Evolutionary conservation across 2,888 invertebrate genomes (phyloP).

Genomic region (Bruchidius siliquastri): DNA sequence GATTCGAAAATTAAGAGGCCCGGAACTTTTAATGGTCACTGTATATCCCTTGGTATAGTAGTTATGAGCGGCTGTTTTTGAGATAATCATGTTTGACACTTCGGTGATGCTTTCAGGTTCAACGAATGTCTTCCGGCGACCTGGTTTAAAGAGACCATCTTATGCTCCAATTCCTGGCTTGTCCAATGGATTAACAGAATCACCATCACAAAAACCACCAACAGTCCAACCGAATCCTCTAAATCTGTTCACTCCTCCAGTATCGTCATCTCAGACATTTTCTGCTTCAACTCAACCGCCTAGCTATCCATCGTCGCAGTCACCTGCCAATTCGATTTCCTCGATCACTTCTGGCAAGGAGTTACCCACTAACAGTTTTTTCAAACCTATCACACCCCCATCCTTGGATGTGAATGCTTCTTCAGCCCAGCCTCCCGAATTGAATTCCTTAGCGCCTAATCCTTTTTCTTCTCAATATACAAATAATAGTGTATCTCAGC

Average conservation of each 20-base stretch:
- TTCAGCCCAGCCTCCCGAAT: not conserved
- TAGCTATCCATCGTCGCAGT: slow-evolving; percentile 11
- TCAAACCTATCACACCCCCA: slow-evolving; percentile 30
- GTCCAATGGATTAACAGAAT: slow-evolving; percentile 19
- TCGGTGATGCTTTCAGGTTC: slow-evolving; percentile 23
- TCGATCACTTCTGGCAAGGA: slow-evolving; percentile 16
- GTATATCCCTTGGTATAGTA: too few relatives aligned
- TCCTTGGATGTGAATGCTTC: slow-evolving; percentile 7
- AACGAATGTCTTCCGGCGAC: slow-evolving; percentile 59
- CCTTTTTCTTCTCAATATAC: not conserved
- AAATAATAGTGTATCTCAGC: slow-evolving; percentile 7
- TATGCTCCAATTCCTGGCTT: slow-evolving; percentile 78
- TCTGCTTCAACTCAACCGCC: slow-evolving; percentile 8
- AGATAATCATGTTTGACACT: too few relatives aligned
- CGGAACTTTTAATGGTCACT: too few relatives aligned
- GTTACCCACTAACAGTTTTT: slow-evolving; percentile 21
- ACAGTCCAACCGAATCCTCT: slow-evolving; percentile 8
- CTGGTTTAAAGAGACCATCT: slow-evolving; percentile 62
- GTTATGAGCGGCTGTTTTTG: too few relatives aligned
- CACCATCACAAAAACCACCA: slow-evolving; percentile 10
- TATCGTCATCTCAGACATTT: not conserved
- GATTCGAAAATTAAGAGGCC: too few relatives aligned
- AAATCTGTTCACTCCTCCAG: slow-evolving; percentile 11
- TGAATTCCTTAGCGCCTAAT: not conserved
- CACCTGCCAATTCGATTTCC: slow-evolving; percentile 22